Evolutionary conservation across 1,140 invertebrate species (phyloP), one percentile per base, ranked within the genome.

Genomic region (Drosophila yakuba): DNA sequence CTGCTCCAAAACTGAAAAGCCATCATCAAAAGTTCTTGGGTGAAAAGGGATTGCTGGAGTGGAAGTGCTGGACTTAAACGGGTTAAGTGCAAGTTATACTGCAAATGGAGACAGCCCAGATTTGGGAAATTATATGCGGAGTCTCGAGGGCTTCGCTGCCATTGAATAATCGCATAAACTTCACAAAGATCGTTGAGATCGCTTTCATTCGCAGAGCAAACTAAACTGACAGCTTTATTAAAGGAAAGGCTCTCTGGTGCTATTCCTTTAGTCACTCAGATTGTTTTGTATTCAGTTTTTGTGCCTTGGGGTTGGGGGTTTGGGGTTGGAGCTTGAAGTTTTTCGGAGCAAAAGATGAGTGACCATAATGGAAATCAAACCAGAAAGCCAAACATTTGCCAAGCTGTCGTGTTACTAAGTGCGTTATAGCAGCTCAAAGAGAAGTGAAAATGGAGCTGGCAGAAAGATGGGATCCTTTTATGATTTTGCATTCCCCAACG

Each of bases 321-420:
- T 17, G 11, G 7, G 14, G 25, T 11, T 8, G 28, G 28, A 8
- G 23, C 4, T 39, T 4, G 20, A 11, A 12, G 10, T 50, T 50
- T 50, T 20, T 39, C 0, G 23, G 7, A 10, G 36, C n/a, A n/a
- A 6, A 23, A 52, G 28, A 20, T 35, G 62, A 64, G 38, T 28
- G 54, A 69, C 54, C 63, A 83, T 79, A 78, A 83, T 83, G 78
- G 78, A 80, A 83, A 85, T 80, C 80, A 84, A 80, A 84, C 72
- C 76, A 68, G 71, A 84, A 83, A 81, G 63, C 78, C 81, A 85
- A 85, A 86, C 78, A 85, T 85, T 85, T 86, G 78, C 78, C 82
- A 78, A 78, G 74, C 78, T 85, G 78, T 85, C 81, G 66, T 84
- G 81, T 85, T 76, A 55, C 76, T 80, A 68, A 85, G 76, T 71